These are phyloP conservation scores for Meloe dianella DNA, from an alignment of 2,888 invertebrate genomes.

Conservation along the genomic window DNA sequence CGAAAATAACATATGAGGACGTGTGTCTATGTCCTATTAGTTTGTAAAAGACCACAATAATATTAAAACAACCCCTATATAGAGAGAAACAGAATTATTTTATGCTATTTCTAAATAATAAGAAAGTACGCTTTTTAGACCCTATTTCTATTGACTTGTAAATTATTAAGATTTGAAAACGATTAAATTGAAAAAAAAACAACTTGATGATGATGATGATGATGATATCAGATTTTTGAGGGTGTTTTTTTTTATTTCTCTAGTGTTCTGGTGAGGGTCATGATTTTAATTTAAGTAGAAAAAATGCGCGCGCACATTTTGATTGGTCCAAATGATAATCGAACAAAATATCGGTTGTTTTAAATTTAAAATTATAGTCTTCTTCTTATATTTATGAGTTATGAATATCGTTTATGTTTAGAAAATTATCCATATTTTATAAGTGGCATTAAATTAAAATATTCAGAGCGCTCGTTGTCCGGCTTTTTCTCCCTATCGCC, in stretches of 20 bases:
- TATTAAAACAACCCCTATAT: conserved; percentile 9
- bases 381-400: conserved; percentile 47
- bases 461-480: conserved; percentile 12
- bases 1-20: conserved; percentile 45
- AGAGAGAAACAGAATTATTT: conserved; percentile 7
- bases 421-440: conserved; percentile 45
- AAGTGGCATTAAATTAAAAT: conserved; percentile 25
- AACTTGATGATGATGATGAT: conserved; percentile 41
- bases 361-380: conserved; percentile 51
- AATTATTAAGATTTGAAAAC: conserved; percentile 12
- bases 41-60: conserved; percentile 36
- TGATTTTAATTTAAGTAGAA: conserved; percentile 41
- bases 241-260: background rate
- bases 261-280: conserved; percentile 36
- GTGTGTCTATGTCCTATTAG: conserved; percentile 44
- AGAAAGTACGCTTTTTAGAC: background rate
- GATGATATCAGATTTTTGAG: conserved; percentile 34
- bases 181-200: conserved; percentile 39
- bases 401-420: conserved; percentile 47
- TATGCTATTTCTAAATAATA: background rate
- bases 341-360: conserved; percentile 41
- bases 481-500: conserved; percentile 7
- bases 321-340: conserved; percentile 46
- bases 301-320: conserved; percentile 41
- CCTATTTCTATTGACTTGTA: conserved; percentile 6